Percentiles rank a stretch among this genome's conserved stretches.
Evolutionary conservation across 2,797 vertebrate genomes (phyloP).

Genomic region (Vespertilio murinus): DNA sequence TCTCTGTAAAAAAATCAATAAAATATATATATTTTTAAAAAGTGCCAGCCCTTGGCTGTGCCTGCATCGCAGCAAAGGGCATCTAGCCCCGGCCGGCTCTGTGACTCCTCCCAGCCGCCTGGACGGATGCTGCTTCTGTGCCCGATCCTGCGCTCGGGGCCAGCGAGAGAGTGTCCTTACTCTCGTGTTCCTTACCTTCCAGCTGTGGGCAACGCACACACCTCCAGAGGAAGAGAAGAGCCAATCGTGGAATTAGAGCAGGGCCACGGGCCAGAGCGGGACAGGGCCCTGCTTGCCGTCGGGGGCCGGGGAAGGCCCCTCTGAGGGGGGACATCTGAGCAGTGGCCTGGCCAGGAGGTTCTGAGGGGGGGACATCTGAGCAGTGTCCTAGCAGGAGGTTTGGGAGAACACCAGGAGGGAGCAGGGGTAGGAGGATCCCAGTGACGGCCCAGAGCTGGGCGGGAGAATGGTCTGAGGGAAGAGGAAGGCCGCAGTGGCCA

Average conservation of each 20-base stretch:
- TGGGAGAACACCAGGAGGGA: neutral
- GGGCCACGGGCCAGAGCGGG: neutral
- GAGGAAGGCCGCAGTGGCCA: neutral
- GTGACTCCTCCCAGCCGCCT: fast-evolving
- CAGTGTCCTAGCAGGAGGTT: neutral
- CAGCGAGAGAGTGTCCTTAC: neutral
- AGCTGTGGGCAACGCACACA: neutral
- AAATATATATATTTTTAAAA: no score
- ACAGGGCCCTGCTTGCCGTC: neutral
- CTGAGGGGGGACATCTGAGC: neutral
- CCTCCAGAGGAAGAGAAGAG: neutral
- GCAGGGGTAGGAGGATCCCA: neutral
- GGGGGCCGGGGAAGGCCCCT: neutral
- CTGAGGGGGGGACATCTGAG: neutral
- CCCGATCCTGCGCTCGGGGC: neutral
- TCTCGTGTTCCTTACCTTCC: neutral
- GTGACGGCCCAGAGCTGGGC: neutral
- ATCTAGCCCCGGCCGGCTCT: neutral
- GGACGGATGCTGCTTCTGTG: fast-evolving
- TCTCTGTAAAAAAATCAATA: no score
- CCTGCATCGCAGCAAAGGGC: neutral
- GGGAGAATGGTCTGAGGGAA: neutral
- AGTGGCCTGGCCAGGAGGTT: neutral
- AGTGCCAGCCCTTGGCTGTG: neutral
- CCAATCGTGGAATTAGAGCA: neutral